A percentile compares a stretch with the other conserved stretches of the same genome.
Evolutionary conservation across 2,113 vertebrate genomes (phyloP).

Genomic region (Oxyruncus cristatus): DNA sequence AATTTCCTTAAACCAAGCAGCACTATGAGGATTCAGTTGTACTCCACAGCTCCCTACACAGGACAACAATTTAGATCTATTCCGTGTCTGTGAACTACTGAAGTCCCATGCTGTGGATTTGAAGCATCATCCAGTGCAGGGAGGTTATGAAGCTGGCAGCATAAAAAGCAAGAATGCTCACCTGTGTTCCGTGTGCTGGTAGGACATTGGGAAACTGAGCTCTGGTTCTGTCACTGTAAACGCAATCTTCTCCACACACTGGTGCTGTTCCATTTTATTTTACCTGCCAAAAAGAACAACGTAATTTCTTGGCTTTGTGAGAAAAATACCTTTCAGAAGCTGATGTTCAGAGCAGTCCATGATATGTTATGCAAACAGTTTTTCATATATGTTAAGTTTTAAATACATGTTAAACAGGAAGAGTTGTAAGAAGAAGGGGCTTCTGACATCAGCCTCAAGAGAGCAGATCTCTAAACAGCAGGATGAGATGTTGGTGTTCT

Average conservation of each 20-base stretch:
- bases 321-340: background rate
- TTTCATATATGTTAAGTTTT: background rate
- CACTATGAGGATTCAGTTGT: background rate
- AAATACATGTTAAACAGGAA: background rate
- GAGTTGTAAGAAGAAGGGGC: background rate
- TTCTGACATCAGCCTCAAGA: background rate
- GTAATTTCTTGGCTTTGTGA: background rate
- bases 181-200: background rate
- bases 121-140: background rate
- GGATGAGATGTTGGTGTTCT: background rate
- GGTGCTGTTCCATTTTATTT: background rate
- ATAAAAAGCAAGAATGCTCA: background rate
- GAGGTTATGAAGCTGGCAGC: background rate
- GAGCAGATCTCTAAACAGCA: background rate
- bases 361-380: background rate
- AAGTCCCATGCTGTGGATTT: background rate
- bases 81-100: background rate
- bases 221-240: background rate
- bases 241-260: background rate
- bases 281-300: background rate
- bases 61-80: background rate
- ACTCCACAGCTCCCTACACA: background rate
- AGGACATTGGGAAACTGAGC: background rate
- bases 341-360: background rate
- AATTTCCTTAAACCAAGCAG: background rate